Percentiles rank a stretch among this genome's conserved stretches.
Evolutionary conservation across 2,888 invertebrate species (phyloP).

Genomic region (Orthosia cruda): DNA sequence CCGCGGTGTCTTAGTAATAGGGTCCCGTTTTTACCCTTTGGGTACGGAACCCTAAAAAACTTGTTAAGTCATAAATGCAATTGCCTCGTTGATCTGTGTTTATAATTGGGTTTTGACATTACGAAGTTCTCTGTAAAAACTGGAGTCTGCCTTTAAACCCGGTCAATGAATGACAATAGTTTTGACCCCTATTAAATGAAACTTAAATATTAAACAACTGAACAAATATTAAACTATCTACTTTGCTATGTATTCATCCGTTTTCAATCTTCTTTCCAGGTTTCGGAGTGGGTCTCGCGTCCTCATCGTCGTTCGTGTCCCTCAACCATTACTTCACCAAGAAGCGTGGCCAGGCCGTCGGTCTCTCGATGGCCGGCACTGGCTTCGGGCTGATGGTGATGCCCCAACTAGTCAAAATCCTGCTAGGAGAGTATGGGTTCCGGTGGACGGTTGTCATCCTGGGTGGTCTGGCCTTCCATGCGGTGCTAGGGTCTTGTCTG

Average conservation of each 20-base stretch:
- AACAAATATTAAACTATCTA: neutral
- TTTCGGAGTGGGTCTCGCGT: constrained; percentile 95
- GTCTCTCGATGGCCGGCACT: constrained; percentile 95
- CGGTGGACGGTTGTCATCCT: constrained; percentile 94
- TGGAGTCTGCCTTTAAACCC: neutral
- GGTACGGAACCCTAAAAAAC: no score
- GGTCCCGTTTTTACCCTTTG: no score
- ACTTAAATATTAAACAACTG: neutral
- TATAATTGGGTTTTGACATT: neutral
- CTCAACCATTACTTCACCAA: constrained; percentile 95
- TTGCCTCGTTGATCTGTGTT: no score
- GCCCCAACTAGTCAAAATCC: constrained; percentile 94
- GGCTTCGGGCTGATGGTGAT: constrained; percentile 95
- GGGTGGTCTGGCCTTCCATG: constrained; percentile 93
- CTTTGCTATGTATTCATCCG: neutral
- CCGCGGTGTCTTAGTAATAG: no score
- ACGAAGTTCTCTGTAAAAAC: neutral
- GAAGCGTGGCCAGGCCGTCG: constrained; percentile 95
- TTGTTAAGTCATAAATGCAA: no score
- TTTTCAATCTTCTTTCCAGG: constrained; percentile 86
- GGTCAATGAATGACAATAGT: neutral
- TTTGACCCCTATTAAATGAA: neutral
- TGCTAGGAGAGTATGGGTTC: constrained; percentile 93
- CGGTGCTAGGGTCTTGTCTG: constrained; percentile 93
- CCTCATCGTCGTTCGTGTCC: constrained; percentile 95